These are phyloP conservation scores for Trachelus troglodyta DNA, from an alignment of 2,888 invertebrate genomes.

Conservation along the genomic window DNA sequence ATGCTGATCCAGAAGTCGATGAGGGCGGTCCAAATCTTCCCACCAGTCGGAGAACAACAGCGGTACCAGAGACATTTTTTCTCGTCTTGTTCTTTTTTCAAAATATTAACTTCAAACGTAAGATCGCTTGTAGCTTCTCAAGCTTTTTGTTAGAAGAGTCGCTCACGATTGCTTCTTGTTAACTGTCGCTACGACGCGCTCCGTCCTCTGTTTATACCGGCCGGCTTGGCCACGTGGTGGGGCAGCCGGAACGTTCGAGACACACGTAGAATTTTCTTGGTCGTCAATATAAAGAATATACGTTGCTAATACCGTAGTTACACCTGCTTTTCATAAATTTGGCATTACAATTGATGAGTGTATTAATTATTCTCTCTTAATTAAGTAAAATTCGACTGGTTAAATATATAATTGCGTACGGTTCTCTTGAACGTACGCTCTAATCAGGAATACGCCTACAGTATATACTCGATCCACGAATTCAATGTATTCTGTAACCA, in stretches of 20 bases:
- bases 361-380: background rate
- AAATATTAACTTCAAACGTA: background rate
- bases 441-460: background rate
- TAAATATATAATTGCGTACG: background rate
- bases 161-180: constrained; percentile 10
- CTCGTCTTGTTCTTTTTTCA: constrained; percentile 14
- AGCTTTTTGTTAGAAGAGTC: constrained; percentile 2
- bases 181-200: constrained; percentile 17
- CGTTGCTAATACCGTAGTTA: background rate
- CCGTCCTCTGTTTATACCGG: constrained; percentile 29
- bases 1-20: constrained; percentile 82
- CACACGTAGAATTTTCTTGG: background rate
- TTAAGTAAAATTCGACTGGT: background rate
- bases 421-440: background rate
- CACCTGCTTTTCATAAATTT: background rate
- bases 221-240: background rate
- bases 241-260: constrained; percentile 8
- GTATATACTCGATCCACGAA: background rate
- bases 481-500: too few relatives aligned
- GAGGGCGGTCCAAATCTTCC: constrained; percentile 81
- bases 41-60: constrained; percentile 88
- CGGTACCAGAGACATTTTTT: constrained; percentile 84
- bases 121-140: background rate
- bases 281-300: background rate
- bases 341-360: background rate